phyloP scores from a whole-genome alignment of 2,113 vertebrate species.

The Mixornis gularis region DNA sequence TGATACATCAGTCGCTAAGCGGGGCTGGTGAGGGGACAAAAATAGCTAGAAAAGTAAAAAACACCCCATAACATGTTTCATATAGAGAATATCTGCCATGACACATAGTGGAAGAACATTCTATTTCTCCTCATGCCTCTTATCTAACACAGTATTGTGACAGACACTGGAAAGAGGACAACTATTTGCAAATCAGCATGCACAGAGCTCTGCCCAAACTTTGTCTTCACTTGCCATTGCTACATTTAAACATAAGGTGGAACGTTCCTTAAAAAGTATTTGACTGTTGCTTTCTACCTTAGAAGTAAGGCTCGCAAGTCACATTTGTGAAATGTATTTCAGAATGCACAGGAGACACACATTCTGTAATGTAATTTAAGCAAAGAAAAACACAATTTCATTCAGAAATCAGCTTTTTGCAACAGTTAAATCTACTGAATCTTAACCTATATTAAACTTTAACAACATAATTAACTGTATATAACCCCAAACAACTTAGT shows the following conservation, averaged over 20 bases:
- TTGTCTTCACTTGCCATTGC: background rate
- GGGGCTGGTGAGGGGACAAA: accelerated
- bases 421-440: background rate
- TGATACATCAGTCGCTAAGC: too few relatives aligned
- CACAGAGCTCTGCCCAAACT: accelerated
- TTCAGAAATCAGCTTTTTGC: background rate
- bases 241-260: background rate
- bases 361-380: background rate
- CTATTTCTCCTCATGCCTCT: background rate
- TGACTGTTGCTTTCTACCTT: background rate
- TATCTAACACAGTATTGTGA: background rate
- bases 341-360: background rate
- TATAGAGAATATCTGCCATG: background rate
- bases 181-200: background rate
- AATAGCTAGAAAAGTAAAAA: background rate
- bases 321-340: background rate
- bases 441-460: background rate
- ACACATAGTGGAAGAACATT: background rate
- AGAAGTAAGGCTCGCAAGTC: background rate
- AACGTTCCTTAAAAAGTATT: background rate
- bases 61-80: accelerated
- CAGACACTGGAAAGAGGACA: background rate
- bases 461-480: background rate
- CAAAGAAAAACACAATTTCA: background rate
- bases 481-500: background rate